phyloP scores from a whole-genome alignment of 2,888 invertebrate genomes.

The Iselma pallidipennis region DNA sequence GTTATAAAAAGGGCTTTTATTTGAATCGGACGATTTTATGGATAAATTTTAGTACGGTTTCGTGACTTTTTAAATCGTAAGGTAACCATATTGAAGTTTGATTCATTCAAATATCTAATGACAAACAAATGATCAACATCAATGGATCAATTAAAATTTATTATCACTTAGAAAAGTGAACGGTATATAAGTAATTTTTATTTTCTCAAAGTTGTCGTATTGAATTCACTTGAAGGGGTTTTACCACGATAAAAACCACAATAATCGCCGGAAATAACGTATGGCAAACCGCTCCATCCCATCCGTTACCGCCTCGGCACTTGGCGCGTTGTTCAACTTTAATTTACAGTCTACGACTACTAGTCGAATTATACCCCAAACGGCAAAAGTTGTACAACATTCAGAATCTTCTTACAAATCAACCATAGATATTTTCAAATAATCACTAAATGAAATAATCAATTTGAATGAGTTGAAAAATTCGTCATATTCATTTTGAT shows the following conservation, averaged over 20 bases:
- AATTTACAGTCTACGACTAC: conserved; percentile 35
- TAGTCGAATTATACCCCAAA: conserved; percentile 29
- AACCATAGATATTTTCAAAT: background rate
- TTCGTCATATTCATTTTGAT: conserved; percentile 8
- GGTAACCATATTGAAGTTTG: conserved; percentile 3
- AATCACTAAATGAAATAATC: background rate
- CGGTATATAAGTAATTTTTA: background rate
- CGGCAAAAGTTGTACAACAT: conserved; percentile 23
- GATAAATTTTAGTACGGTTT: conserved; percentile 36
- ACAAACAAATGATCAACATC: background rate
- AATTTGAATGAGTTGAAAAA: background rate
- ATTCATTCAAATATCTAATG: conserved; percentile 9
- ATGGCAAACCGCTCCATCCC: conserved; percentile 35
- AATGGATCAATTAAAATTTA: background rate
- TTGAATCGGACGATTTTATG: conserved; percentile 38
- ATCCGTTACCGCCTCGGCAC: conserved; percentile 33
- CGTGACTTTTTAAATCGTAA: conserved; percentile 30
- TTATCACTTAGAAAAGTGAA: background rate
- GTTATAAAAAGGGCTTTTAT: conserved; percentile 36
- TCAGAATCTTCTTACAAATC: conserved; percentile 5
- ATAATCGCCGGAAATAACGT: conserved; percentile 40
- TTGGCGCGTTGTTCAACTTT: conserved; percentile 35
- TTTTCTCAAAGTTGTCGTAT: conserved; percentile 11
- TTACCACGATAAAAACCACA: conserved; percentile 40
- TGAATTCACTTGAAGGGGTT: conserved; percentile 33